These are phyloP conservation scores for Acleris literana DNA, from an alignment of 2,888 invertebrate genomes.

Conservation along the genomic window DNA sequence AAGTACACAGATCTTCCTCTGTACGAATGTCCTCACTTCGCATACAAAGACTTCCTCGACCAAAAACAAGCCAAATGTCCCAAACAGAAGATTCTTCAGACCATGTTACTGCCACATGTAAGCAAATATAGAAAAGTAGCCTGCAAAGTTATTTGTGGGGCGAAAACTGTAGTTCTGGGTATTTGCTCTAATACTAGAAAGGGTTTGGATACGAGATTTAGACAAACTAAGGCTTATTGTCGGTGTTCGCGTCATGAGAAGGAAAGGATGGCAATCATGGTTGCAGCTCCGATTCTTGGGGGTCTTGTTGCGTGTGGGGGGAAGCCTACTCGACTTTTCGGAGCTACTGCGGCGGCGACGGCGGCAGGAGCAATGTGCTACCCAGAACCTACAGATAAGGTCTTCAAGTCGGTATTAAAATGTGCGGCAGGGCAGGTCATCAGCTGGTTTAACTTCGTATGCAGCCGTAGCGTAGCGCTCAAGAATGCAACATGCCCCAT, in stretches of 20 bases:
- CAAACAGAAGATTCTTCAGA: neutral
- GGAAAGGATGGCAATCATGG: neutral
- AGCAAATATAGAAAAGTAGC: neutral
- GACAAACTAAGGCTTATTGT: too few species aligned
- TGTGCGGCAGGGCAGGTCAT: neutral
- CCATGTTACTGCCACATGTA: neutral
- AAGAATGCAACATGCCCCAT: neutral
- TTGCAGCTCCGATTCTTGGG: neutral
- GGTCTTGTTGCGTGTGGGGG: neutral
- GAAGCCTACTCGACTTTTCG: neutral
- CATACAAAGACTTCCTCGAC: constrained; percentile 2
- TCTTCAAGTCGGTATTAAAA: neutral
- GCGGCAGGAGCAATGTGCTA: constrained; percentile 5
- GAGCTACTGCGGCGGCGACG: neutral
- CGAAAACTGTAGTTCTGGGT: neutral
- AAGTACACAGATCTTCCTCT: constrained; percentile 9
- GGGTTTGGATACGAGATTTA: too few species aligned
- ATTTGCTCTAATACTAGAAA: too few species aligned
- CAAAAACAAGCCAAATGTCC: neutral
- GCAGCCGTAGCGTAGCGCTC: neutral
- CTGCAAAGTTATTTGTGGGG: neutral
- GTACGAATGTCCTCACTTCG: constrained; percentile 9
- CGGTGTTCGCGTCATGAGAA: too few species aligned
- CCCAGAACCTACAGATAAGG: constrained; percentile 10
- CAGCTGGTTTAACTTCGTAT: neutral